phyloP scores from a whole-genome alignment of 2,113 vertebrate species.

The Plotosus lineatus region DNA sequence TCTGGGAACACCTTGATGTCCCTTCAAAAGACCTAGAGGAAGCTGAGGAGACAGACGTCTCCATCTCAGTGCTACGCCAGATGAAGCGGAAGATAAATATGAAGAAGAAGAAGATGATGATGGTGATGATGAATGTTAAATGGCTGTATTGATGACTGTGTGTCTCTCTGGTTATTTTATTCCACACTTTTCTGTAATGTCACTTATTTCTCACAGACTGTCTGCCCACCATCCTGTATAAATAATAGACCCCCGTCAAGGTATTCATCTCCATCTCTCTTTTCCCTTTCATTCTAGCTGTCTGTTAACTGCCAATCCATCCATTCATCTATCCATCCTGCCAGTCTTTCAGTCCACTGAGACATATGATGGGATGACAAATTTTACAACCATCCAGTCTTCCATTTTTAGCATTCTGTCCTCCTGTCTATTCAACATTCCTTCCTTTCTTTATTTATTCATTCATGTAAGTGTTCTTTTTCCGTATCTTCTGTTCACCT shows the following conservation, averaged over 20 bases:
- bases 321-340: background rate
- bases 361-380: background rate
- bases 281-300: background rate
- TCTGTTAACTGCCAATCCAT: background rate
- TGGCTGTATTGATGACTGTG: too few relatives aligned
- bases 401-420: background rate
- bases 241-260: too few relatives aligned
- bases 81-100: too few relatives aligned
- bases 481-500: too few relatives aligned
- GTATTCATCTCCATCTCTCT: background rate
- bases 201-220: background rate
- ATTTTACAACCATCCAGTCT: background rate
- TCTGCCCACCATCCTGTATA: too few relatives aligned
- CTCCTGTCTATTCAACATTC: background rate
- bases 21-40: too few relatives aligned
- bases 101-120: too few relatives aligned
- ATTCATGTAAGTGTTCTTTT: background rate
- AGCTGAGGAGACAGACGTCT: too few relatives aligned
- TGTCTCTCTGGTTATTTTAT: too few relatives aligned
- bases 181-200: background rate
- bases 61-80: too few relatives aligned
- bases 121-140: too few relatives aligned
- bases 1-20: too few relatives aligned
- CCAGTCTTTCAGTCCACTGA: background rate
- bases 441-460: background rate